phyloP scores from a whole-genome alignment of 2,113 vertebrate species.

The Thalassarche chlororhynchos region DNA sequence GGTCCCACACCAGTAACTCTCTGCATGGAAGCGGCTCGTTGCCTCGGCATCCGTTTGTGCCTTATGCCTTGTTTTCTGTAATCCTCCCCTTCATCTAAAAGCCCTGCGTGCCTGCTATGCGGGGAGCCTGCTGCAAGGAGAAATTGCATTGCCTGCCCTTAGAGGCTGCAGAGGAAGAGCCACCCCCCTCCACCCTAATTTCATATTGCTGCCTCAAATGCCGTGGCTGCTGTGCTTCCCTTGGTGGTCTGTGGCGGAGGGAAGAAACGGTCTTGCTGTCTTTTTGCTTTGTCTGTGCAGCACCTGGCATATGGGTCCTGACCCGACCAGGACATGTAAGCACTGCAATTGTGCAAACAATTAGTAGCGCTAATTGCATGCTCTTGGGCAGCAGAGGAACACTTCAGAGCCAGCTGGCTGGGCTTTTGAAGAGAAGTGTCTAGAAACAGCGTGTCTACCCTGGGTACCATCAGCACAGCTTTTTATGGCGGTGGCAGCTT shows the following conservation, averaged over 20 bases:
- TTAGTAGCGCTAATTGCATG: neutral
- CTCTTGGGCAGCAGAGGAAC: neutral
- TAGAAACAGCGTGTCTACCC: rapidly evolving
- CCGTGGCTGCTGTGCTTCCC: neutral
- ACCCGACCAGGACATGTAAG: neutral
- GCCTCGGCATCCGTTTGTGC: neutral
- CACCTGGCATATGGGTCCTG: neutral
- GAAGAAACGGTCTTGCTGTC: neutral
- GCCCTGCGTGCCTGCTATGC: neutral
- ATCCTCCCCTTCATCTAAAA: neutral
- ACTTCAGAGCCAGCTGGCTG: neutral
- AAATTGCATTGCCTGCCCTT: neutral
- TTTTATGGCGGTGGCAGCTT: neutral
- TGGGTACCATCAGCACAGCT: neutral
- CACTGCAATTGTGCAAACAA: neutral
- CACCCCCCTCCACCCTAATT: neutral
- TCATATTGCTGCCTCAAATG: neutral
- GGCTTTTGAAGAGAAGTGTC: neutral
- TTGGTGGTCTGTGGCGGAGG: neutral
- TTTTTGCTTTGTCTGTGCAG: neutral
- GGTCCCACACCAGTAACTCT: neutral
- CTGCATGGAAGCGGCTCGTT: neutral
- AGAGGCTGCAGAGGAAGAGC: neutral
- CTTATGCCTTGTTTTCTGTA: neutral
- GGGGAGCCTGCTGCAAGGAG: neutral